Base-by-base conservation (phyloP, 2,888 invertebrate species). In the Eupithecia exiguata region DNA sequence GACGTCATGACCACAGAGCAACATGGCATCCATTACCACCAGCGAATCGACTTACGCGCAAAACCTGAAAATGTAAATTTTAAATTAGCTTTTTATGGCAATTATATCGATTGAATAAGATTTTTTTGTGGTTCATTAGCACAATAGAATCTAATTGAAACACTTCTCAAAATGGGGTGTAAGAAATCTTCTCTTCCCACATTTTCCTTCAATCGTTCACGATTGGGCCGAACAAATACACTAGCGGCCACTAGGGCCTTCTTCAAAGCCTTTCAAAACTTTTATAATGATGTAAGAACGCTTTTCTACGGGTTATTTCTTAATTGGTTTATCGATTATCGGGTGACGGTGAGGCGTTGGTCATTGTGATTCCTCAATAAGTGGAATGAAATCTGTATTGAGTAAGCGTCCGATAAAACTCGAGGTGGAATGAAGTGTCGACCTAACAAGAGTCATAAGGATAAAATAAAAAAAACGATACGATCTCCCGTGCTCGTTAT, bases 391-490 rank as follows among this genome's bases (percentile, higher is more conserved):
- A 66, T 65, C 40, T 40, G 65, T 9, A 61, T 72, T 68, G 70
- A 72, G 72, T 77, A 69, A 68, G 69, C 73, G 76, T 69, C 68
- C 70, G 70, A 72, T 74, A 77, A 77, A 74, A 78, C 69, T 74
- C 53, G 21, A 74, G 63, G 81, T 81, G 81, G 84, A 87, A 86
- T 81, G 79, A 84, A 82, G 79, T 82, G 82, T 82, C 83, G 78
- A 80, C 83, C 84, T 89, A 91, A 90, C 89, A 88, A 90, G 87
- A 84, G 80, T 84, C 84, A 83, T 87, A 85, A 84, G 84, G 84
- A 89, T 88, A 84, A 86, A 86, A 88, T 86, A 86, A 86, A 89
- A 88, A 88, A 88, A 89, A 90, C 86, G 87, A 85, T 81, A 84
- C 82, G 83, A 84, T 87, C 85, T 84, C 79, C 81, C 78, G 80